Evolutionary conservation across 2,888 invertebrate genomes (phyloP).

Genomic region (Idaea straminata): DNA sequence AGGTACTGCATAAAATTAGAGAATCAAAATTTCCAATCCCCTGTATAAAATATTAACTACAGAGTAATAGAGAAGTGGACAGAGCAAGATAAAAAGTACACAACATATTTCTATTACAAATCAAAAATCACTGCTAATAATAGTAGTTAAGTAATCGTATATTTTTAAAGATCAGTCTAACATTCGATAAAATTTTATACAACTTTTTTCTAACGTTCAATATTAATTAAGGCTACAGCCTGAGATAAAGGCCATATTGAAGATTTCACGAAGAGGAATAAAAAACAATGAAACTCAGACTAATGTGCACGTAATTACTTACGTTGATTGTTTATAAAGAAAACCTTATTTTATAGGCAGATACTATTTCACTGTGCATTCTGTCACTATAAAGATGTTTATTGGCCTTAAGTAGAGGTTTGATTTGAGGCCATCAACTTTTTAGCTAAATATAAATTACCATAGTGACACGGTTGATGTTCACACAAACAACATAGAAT

Average conservation of each 20-base stretch:
- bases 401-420: constrained; percentile 4
- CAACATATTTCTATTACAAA: constrained; percentile 23
- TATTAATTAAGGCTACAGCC: constrained; percentile 61
- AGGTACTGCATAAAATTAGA: constrained; percentile 33
- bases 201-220: constrained; percentile 43
- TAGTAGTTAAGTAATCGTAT: constrained; percentile 53
- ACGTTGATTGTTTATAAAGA: neutral
- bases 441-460: neutral
- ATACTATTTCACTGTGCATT: constrained; percentile 13
- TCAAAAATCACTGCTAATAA: constrained; percentile 7
- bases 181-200: constrained; percentile 72
- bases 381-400: constrained; percentile 5
- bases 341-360: constrained; percentile 11
- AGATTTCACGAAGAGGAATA: constrained; percentile 31
- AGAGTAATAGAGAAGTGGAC: constrained; percentile 63
- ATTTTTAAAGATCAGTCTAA: constrained; percentile 79
- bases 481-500: constrained; percentile 61
- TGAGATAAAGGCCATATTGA: constrained; percentile 34
- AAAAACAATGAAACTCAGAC: constrained; percentile 24
- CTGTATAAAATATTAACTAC: constrained; percentile 64
- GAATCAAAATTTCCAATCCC: constrained; percentile 52
- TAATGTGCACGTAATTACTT: constrained; percentile 11
- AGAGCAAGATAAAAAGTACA: constrained; percentile 55
- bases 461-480: constrained; percentile 30
- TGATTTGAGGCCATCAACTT: constrained; percentile 4